phyloP scores from a whole-genome alignment of 30 jellyfish, hydroid and myxozoan species.

The Chrysaora quinquecirrha region DNA sequence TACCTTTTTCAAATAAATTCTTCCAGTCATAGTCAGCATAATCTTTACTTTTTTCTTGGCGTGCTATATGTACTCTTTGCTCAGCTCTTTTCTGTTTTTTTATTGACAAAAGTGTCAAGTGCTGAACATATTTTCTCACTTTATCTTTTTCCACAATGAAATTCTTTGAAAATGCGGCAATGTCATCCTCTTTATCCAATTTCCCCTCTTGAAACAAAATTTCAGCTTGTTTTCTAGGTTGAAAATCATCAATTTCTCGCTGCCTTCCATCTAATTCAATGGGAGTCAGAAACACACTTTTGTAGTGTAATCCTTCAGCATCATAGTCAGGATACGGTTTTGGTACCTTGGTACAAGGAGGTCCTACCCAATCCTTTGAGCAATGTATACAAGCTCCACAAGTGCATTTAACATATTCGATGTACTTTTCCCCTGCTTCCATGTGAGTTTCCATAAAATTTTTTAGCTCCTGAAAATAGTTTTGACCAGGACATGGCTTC shows the following conservation, averaged over 20 bases:
- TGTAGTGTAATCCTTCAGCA: slow-evolving; percentile 21
- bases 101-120: too few relatives aligned
- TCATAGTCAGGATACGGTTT: slow-evolving; percentile 37
- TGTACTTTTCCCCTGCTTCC: slow-evolving; percentile 28
- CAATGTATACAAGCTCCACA: slow-evolving; percentile 29
- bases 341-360: slow-evolving; percentile 28
- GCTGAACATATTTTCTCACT: too few relatives aligned
- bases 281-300: not conserved
- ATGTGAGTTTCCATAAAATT: not conserved
- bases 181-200: slow-evolving; percentile 28
- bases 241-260: slow-evolving; percentile 39
- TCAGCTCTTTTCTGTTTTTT: too few relatives aligned
- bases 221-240: slow-evolving; percentile 27
- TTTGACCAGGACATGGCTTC: slow-evolving; percentile 23
- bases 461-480: slow-evolving; percentile 8
- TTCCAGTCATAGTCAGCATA: too few relatives aligned
- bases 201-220: not conserved
- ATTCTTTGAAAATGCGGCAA: not conserved
- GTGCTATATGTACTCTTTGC: too few relatives aligned
- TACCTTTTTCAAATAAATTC: too few relatives aligned
- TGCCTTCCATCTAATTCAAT: slow-evolving; percentile 9
- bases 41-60: too few relatives aligned
- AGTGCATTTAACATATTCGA: slow-evolving; percentile 19
- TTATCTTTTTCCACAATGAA: slow-evolving; percentile 17
- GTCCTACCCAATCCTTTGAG: slow-evolving; percentile 32